Base-by-base conservation (phyloP, 2,113 vertebrate species). In the Trinectes maculatus region DNA sequence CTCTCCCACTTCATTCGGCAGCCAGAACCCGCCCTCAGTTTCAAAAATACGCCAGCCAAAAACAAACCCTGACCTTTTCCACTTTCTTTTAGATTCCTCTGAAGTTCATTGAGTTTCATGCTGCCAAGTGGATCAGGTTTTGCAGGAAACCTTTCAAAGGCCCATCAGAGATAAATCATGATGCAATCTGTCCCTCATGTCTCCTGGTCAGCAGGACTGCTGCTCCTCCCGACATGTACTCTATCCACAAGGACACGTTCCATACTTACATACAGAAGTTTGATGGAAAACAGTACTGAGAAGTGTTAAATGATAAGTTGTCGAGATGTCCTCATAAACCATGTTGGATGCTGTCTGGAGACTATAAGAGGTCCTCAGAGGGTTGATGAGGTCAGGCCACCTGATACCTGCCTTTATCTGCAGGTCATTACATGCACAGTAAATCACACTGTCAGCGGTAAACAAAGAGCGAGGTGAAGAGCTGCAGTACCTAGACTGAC, bases 41-140 rank as follows among this genome's bases (percentile, higher is more conserved):
- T 83, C 82, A 86, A 81, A 89, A 87, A 87, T 91, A 91, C 61
- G 42, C 64, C 4, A 3, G 24, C n/a, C n/a, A n/a, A n/a, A n/a
- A 69, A 21, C 81, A 78, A 79, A 70, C 71, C 64, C 43, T 84
- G 83, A 85, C 82, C 86, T 86, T 80, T 74, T 37, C 21, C 40
- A 24, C 61, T 55, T 70, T 62, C 16, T 31, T 62, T 63, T 68
- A 59, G 26, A n/a, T 55, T 73, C 55, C 58, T 49, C 34, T 37
- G 63, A 75, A 62, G 78, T 75, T 84, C 59, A 85, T 61, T 43
- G 13, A 48, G 63, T 75, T 70, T 71, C 64, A 73, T 51, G 51
- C 74, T 26, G 58, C 64, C 76, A 1, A 19, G 42, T 8, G 22
- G 80, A 86, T 88, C 74, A 29, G 39, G 66, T 89, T 85, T 56